Conservation (phyloP, 2,113 vertebrate species). For the Gymnogyps californianus region DNA sequence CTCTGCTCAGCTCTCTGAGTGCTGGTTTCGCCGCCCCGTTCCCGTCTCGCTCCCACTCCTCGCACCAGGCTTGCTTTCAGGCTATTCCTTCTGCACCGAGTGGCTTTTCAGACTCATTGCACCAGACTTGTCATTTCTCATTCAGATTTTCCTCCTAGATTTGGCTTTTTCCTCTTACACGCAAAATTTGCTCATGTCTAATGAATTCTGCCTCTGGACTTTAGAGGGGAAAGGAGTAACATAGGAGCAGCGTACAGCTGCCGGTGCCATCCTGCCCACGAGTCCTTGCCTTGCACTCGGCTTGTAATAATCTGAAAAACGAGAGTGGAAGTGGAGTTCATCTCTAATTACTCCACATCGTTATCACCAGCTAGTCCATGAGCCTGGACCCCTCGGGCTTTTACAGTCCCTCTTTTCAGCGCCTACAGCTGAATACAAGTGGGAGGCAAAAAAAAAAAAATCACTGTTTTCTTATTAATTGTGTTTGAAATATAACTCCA, state of each 20-base stretch:
- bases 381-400: slow-evolving; percentile 23
- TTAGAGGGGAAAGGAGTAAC: background rate
- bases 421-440: background rate
- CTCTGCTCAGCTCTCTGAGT: background rate
- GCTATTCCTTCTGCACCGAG: slow-evolving; percentile 24
- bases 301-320: slow-evolving; percentile 49
- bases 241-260: slow-evolving; percentile 16
- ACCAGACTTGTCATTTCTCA: slow-evolving; percentile 55
- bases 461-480: background rate
- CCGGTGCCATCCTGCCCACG: slow-evolving; percentile 30
- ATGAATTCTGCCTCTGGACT: slow-evolving; percentile 57
- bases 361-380: slow-evolving; percentile 30
- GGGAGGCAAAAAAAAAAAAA: background rate
- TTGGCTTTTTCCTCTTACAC: slow-evolving; percentile 10
- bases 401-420: background rate
- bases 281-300: background rate
- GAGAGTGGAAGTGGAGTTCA: slow-evolving; percentile 49
- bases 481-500: background rate
- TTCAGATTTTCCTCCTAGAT: slow-evolving; percentile 49
- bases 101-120: slow-evolving; percentile 29
- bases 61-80: slow-evolving; percentile 35
- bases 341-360: slow-evolving; percentile 22
- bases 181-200: slow-evolving; percentile 46
- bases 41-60: slow-evolving; percentile 18
- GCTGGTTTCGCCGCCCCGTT: background rate